Evolutionary conservation across 2,888 invertebrate genomes (phyloP).

Genomic region (Phaedon cochleariae): DNA sequence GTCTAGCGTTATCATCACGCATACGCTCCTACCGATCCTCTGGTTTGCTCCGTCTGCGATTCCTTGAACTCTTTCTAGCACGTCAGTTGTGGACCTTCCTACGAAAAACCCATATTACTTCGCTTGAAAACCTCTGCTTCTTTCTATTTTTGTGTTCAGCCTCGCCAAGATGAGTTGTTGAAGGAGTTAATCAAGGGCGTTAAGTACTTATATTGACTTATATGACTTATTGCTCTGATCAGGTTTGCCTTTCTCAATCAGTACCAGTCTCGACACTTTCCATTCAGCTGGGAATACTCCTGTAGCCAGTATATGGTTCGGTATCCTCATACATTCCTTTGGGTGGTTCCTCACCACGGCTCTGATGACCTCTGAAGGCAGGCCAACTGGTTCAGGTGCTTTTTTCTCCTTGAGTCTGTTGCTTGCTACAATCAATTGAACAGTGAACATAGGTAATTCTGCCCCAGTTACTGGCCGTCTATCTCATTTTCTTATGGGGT

Average conservation of each 20-base stretch:
- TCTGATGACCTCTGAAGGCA: neutral
- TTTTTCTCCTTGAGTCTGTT: neutral
- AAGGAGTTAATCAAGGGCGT: conserved; percentile 4
- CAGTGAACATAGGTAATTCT: neutral
- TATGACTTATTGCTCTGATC: neutral
- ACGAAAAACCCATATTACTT: too few relatives aligned
- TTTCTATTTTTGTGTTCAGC: neutral
- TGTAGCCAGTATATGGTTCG: neutral
- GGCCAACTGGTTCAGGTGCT: neutral
- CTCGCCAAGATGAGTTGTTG: neutral
- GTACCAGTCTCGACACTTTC: conserved; percentile 13
- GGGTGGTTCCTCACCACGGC: neutral
- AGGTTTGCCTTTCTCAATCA: conserved; percentile 7
- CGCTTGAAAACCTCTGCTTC: neutral
- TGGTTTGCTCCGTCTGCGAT: conserved; percentile 4
- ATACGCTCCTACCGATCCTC: conserved; percentile 1
- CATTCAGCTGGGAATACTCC: neutral
- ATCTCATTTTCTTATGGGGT: neutral
- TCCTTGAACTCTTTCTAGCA: conserved; percentile 2
- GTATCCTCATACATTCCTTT: neutral
- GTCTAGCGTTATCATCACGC: conserved; percentile 16
- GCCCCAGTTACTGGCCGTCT: neutral
- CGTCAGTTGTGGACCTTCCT: conserved; percentile 6
- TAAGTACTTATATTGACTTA: conserved; percentile 23
- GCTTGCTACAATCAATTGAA: neutral